Conservation (phyloP, 2,113 vertebrate species). For the Lonchura striata region DNA sequence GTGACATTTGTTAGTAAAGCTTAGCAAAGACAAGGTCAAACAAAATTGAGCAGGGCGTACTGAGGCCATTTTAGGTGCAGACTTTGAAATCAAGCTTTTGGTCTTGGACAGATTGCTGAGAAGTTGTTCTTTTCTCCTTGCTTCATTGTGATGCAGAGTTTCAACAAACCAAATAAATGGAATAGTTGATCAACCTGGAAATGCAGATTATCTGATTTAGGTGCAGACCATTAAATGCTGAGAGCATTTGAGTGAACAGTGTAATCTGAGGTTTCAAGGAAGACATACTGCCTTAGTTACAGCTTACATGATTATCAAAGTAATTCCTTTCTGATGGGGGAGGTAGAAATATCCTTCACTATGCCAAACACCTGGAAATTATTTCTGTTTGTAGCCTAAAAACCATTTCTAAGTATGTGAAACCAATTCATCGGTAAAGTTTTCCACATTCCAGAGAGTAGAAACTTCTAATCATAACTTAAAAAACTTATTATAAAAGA, state of each 20-base stretch:
- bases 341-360: neutral
- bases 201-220: neutral
- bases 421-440: neutral
- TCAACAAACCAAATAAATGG: neutral
- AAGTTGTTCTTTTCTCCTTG: neutral
- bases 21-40: neutral
- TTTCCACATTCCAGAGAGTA: neutral
- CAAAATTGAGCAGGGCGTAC: neutral
- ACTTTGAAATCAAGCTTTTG: neutral
- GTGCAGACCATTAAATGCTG: neutral
- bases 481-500: neutral
- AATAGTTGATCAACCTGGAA: neutral
- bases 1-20: neutral
- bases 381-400: neutral
- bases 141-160: neutral
- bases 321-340: neutral
- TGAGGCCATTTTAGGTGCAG: neutral
- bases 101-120: neutral
- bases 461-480: neutral
- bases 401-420: neutral
- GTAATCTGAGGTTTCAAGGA: neutral
- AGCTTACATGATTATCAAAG: neutral
- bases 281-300: neutral
- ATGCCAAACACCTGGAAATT: neutral
- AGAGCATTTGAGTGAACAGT: neutral